Percentiles rank a stretch among this genome's conserved stretches.
Evolutionary conservation across 2,888 invertebrate genomes (phyloP).

Genomic region (Temnothorax unifasciatus): DNA sequence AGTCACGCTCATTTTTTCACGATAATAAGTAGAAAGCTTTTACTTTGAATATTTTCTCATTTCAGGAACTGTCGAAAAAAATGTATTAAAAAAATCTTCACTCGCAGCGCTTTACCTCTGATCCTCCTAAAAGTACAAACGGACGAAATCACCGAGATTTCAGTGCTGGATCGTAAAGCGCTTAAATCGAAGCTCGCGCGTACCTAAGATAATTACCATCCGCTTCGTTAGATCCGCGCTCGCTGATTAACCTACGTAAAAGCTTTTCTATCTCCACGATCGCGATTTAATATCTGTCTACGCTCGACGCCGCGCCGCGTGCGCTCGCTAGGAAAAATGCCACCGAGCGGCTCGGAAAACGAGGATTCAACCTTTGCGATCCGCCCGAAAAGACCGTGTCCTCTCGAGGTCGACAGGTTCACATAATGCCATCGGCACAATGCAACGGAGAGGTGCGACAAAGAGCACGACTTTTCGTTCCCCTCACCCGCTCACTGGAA

Average conservation of each 20-base stretch:
- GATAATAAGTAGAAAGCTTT: not conserved
- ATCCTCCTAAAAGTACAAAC: constrained; percentile 7
- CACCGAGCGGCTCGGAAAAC: constrained; percentile 16
- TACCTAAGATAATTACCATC: constrained; percentile 50
- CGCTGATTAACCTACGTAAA: constrained; percentile 49
- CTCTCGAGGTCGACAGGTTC: constrained; percentile 40
- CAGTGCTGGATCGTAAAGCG: constrained; percentile 19
- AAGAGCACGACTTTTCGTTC: constrained; percentile 46
- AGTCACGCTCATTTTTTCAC: not conserved
- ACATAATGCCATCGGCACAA: constrained; percentile 7
- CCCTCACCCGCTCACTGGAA: not conserved
- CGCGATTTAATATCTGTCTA: constrained; percentile 45
- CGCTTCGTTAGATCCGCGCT: constrained; percentile 43
- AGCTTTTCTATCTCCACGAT: constrained; percentile 47
- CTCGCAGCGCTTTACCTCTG: constrained; percentile 15
- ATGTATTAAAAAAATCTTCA: constrained; percentile 16
- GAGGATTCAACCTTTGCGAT: constrained; percentile 35
- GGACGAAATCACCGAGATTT: constrained; percentile 25
- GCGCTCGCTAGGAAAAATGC: constrained; percentile 29
- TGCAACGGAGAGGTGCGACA: constrained; percentile 1
- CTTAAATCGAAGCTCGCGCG: constrained; percentile 49
- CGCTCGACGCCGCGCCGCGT: not conserved
- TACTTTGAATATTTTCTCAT: constrained; percentile 5
- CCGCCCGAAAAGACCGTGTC: not conserved
- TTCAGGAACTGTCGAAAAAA: constrained; percentile 8